These are phyloP conservation scores for Eristalis tenax DNA, from an alignment of 2,888 invertebrate species.

Conservation along the genomic window DNA sequence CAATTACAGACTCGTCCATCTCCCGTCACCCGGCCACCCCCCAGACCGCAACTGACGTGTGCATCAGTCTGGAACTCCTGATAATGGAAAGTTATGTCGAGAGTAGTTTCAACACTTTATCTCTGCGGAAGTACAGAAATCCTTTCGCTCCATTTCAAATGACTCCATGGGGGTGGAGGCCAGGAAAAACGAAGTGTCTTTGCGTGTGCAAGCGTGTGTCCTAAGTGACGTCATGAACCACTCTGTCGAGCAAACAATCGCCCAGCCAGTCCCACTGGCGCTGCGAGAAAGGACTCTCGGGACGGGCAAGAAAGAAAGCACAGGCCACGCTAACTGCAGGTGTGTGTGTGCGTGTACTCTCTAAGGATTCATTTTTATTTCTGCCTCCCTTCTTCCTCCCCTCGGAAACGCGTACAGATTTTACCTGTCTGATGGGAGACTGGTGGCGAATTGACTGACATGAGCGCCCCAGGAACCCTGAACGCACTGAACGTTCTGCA, in stretches of 20 bases:
- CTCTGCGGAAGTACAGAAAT: constrained; percentile 61
- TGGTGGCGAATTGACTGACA: neutral
- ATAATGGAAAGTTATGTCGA: constrained; percentile 72
- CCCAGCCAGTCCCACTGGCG: neutral
- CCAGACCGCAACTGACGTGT: constrained; percentile 54
- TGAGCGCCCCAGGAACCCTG: neutral
- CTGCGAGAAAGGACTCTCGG: constrained; percentile 11
- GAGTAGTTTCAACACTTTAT: constrained; percentile 71
- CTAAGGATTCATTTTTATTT: too few species aligned
- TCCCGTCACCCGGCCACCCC: neutral
- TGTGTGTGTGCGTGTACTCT: neutral
- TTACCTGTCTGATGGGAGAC: neutral
- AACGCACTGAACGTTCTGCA: neutral
- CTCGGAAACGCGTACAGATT: neutral
- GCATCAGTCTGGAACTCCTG: constrained; percentile 67
- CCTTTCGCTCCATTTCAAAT: constrained; percentile 67
- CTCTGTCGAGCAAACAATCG: constrained; percentile 64
- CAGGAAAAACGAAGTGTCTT: neutral
- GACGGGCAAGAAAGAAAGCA: constrained; percentile 21
- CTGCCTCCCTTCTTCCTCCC: neutral
- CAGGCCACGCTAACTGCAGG: neutral
- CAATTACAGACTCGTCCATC: constrained; percentile 56
- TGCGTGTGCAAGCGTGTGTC: constrained; percentile 54
- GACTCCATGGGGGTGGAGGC: constrained; percentile 21
- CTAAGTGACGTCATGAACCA: constrained; percentile 54